phyloP scores from a whole-genome alignment of 2,113 vertebrate genomes.

The Crotalus helleri region DNA sequence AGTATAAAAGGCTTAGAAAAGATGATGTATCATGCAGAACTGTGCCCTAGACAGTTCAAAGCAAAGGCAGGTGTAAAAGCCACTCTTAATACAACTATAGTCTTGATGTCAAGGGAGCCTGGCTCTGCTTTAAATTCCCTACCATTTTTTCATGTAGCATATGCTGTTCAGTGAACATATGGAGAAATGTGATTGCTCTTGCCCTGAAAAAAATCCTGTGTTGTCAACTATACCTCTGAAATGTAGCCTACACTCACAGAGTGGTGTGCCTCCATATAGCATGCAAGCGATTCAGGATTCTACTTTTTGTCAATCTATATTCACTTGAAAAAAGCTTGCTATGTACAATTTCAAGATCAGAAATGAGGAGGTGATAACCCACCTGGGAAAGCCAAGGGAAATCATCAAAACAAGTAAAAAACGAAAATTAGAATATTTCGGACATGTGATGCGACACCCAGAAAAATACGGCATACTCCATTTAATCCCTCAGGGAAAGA shows the following conservation, averaged over 20 bases:
- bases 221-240: constrained; percentile 10
- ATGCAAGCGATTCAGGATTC: neutral
- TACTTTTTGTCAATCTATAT: neutral
- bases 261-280: too few species aligned
- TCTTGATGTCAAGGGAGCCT: constrained; percentile 49
- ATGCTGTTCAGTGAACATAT: neutral
- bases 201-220: constrained; percentile 14
- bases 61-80: constrained; percentile 23
- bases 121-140: constrained; percentile 18
- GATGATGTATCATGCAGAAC: constrained; percentile 57
- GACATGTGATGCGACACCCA: too few species aligned
- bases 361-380: too few species aligned
- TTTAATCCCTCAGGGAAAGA: too few species aligned
- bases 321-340: neutral
- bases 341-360: too few species aligned
- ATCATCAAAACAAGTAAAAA: too few species aligned
- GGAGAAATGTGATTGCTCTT: neutral
- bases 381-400: too few species aligned
- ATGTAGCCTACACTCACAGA: neutral
- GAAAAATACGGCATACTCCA: too few species aligned
- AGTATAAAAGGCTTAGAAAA: neutral
- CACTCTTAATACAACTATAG: neutral
- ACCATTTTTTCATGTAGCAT: neutral
- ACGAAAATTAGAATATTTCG: too few species aligned
- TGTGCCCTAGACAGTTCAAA: constrained; percentile 26